Evolutionary conservation across 2,888 invertebrate species (phyloP).

Genomic region (Cataglyphis cursor): DNA sequence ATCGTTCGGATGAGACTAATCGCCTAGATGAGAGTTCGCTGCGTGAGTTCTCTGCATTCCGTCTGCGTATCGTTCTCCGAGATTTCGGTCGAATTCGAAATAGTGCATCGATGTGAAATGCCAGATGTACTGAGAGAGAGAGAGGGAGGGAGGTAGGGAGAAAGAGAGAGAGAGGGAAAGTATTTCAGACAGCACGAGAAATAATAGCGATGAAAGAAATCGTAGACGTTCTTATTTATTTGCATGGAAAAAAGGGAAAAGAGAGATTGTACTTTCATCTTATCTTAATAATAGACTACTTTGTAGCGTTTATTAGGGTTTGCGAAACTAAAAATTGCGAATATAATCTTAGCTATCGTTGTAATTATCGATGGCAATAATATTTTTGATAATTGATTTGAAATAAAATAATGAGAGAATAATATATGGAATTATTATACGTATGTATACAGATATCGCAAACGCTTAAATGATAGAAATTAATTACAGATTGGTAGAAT

Average conservation of each 20-base stretch:
- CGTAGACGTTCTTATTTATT: not conserved
- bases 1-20: conserved; percentile 77
- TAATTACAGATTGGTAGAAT: conserved; percentile 31
- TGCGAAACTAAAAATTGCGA: not conserved
- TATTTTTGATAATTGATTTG: conserved; percentile 23
- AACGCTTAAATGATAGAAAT: conserved; percentile 18
- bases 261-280: not conserved
- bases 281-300: not conserved
- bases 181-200: not conserved
- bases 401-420: conserved; percentile 11
- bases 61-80: conserved; percentile 24
- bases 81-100: conserved; percentile 30
- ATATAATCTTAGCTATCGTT: not conserved
- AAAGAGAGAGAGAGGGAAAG: not conserved
- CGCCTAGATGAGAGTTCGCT: conserved; percentile 65
- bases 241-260: not conserved
- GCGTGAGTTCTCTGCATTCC: conserved; percentile 55
- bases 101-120: conserved; percentile 3
- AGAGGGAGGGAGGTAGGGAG: not conserved
- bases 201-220: not conserved
- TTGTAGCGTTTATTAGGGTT: not conserved
- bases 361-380: not conserved
- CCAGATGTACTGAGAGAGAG: not conserved
- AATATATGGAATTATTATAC: not conserved
- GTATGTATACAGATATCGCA: not conserved